These are phyloP conservation scores for Bicyclus anynana DNA, from an alignment of 1,140 invertebrate genomes.

Conservation along the genomic window DNA sequence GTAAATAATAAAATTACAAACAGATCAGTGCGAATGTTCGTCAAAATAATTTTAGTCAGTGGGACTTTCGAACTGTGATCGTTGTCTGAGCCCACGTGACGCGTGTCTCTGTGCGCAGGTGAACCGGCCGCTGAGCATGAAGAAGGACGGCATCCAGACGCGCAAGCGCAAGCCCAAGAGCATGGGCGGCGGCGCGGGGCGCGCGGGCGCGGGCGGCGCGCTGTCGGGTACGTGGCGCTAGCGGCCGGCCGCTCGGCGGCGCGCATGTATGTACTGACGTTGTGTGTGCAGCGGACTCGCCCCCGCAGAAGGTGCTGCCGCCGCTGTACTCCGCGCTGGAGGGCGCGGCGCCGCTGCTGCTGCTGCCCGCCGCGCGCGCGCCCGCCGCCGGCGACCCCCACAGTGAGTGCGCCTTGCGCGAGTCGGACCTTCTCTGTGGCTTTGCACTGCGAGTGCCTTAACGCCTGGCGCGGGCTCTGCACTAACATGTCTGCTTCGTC, in stretches of 20 bases:
- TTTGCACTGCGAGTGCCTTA: neutral
- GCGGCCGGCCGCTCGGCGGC: neutral
- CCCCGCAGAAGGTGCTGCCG: conserved; percentile 65
- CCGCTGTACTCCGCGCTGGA: conserved; percentile 68
- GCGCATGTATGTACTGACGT: neutral
- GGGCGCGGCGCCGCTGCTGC: conserved; percentile 46
- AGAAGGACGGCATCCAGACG: conserved; percentile 96
- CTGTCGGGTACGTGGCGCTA: conserved; percentile 47
- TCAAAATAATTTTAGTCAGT: no score
- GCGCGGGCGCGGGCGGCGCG: conserved; percentile 40
- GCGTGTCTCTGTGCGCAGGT: conserved; percentile 80
- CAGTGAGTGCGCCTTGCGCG: conserved; percentile 40
- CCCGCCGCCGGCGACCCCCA: conserved; percentile 36
- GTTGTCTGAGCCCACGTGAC: no score
- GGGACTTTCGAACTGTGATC: no score
- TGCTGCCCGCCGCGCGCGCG: conserved; percentile 37
- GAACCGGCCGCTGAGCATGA: conserved; percentile 93
- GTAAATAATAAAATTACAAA: no score
- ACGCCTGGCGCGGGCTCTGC: no score
- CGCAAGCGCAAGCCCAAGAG: conserved; percentile 92
- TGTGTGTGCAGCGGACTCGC: conserved; percentile 55
- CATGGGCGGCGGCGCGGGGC: conserved; percentile 61
- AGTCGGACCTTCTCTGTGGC: neutral
- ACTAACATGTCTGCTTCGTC: no score
- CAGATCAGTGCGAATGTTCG: no score